Conservation (phyloP, 2,113 vertebrate species). For the Corythaixoides concolor region DNA sequence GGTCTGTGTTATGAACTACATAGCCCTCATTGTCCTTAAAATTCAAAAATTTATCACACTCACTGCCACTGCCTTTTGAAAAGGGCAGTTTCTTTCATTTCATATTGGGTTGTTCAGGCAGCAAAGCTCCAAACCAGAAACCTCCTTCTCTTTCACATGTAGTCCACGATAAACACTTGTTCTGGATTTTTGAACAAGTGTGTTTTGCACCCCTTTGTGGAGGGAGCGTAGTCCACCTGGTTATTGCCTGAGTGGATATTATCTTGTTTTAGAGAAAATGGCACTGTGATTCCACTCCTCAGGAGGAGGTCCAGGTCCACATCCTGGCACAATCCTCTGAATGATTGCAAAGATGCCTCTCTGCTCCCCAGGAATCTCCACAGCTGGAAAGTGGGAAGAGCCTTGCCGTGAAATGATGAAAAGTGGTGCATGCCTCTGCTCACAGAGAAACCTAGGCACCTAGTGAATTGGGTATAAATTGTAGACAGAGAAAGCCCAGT, state of each 20-base stretch:
- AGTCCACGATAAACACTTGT: background rate
- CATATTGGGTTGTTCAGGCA: background rate
- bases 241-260: background rate
- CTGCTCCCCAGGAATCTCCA: background rate
- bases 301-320: background rate
- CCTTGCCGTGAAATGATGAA: background rate
- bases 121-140: background rate
- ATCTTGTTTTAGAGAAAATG: background rate
- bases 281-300: background rate
- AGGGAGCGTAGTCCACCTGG: background rate
- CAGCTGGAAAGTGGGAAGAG: background rate
- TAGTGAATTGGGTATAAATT: background rate
- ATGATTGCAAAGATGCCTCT: background rate
- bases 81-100: background rate
- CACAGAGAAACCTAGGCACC: background rate
- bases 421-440: background rate
- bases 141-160: background rate
- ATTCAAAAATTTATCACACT: background rate
- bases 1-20: background rate
- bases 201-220: background rate
- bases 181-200: background rate
- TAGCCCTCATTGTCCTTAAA: background rate
- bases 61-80: background rate
- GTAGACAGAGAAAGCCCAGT: background rate
- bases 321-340: no score